phyloP scores from a whole-genome alignment of 2,888 invertebrate species.

The Penaeus monodon region DNA sequence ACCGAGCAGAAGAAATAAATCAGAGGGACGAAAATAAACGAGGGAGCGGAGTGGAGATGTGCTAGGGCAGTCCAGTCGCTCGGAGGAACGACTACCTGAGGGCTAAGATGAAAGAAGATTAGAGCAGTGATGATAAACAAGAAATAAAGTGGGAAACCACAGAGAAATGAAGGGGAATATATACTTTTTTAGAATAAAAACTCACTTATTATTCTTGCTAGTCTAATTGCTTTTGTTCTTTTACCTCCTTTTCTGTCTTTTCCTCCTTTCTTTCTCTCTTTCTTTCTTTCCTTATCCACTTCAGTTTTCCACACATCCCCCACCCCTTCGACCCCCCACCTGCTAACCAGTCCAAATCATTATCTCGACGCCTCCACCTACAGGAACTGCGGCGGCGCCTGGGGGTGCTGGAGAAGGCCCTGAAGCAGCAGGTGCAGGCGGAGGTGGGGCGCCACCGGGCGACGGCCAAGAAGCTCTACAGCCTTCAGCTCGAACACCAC shows the following conservation, averaged over 20 bases:
- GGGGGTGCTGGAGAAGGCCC: constrained; percentile 54
- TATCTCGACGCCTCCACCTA: no score
- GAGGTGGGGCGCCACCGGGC: constrained; percentile 58
- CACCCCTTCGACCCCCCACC: background rate
- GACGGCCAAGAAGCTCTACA: constrained; percentile 54
- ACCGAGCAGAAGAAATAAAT: no score
- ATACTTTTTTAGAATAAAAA: no score
- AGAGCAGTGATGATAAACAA: background rate
- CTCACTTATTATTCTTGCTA: no score
- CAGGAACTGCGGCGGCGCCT: constrained; percentile 57
- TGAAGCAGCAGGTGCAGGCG: constrained; percentile 60
- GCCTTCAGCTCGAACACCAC: constrained; percentile 54
- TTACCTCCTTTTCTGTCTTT: background rate
- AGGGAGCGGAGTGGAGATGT: no score
- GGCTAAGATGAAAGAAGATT: no score
- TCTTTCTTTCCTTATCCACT: background rate
- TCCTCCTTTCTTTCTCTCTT: background rate
- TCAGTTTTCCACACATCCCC: background rate
- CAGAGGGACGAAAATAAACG: no score
- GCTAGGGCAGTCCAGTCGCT: no score
- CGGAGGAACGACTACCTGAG: no score
- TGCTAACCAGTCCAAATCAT: no score
- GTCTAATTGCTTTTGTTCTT: no score
- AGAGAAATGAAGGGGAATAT: background rate
- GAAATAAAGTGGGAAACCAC: background rate